Evolutionary conservation across 2,888 invertebrate species (phyloP).

Genomic region (Teleiodes luculella): DNA sequence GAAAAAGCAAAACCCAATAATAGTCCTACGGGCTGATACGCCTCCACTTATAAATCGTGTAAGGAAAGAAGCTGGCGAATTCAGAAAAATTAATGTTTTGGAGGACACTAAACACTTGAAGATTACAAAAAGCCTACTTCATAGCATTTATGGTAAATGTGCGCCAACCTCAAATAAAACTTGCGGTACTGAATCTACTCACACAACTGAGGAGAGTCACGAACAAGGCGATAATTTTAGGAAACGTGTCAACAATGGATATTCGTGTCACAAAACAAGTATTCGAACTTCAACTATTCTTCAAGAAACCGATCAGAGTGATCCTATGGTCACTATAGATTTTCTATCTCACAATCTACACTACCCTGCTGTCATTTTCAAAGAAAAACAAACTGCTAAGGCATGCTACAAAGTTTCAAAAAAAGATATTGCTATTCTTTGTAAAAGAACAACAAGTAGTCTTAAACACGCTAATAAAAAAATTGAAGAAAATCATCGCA

Average conservation of each 20-base stretch:
- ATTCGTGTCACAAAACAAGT: constrained; percentile 10
- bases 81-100: background rate
- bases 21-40: constrained; percentile 5
- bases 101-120: background rate
- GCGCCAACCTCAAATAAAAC: background rate
- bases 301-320: constrained; percentile 23
- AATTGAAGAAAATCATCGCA: constrained; percentile 20
- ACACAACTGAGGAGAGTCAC: background rate
- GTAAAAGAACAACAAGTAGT: background rate
- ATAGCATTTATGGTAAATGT: background rate
- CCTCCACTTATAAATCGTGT: background rate
- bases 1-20: constrained; percentile 21
- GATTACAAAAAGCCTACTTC: background rate
- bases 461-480: background rate
- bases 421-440: background rate
- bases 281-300: constrained; percentile 11
- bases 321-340: constrained; percentile 29
- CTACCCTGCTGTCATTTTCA: constrained; percentile 1
- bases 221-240: background rate
- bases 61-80: background rate
- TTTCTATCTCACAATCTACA: constrained; percentile 26
- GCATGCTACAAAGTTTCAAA: background rate
- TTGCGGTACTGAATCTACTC: background rate
- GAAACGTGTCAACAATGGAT: background rate
- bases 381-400: background rate